These are phyloP conservation scores for Hirtodrosophila duncani DNA, from an alignment of 2,888 invertebrate species.

Conservation along the genomic window DNA sequence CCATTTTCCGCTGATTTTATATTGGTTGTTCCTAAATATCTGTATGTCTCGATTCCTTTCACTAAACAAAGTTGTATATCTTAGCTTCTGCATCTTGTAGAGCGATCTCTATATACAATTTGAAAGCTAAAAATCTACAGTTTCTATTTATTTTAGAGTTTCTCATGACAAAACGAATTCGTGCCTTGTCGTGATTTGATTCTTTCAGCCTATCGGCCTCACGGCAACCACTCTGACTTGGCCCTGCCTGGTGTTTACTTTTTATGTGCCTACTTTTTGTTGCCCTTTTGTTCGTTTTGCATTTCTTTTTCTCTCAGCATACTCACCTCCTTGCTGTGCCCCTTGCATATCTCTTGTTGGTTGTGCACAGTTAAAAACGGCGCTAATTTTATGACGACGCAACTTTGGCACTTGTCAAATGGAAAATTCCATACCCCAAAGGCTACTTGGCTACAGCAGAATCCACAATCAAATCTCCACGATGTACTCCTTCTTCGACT, in stretches of 20 bases:
- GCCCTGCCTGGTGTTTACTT: conserved; percentile 12
- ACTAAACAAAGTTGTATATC: too few species aligned
- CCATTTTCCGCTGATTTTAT: too few species aligned
- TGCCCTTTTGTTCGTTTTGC: conserved; percentile 21
- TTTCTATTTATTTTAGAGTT: too few species aligned
- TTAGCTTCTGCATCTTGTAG: too few species aligned
- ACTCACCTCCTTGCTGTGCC: background rate
- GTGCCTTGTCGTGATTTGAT: background rate
- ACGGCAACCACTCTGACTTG: background rate
- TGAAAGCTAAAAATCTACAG: too few species aligned
- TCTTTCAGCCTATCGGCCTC: conserved; percentile 17
- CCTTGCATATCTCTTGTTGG: conserved; percentile 23
- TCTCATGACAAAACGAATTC: too few species aligned
- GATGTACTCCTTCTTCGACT: conserved; percentile 2
- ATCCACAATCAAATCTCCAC: too few species aligned
- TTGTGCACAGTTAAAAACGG: conserved; percentile 41
- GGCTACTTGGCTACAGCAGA: conserved; percentile 24
- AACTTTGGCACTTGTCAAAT: conserved; percentile 59
- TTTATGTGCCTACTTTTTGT: conserved; percentile 25
- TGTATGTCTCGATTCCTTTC: too few species aligned
- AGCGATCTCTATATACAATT: too few species aligned
- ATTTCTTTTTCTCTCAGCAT: background rate
- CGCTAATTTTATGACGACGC: conserved; percentile 60
- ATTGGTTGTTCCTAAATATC: too few species aligned
- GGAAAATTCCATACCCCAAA: conserved; percentile 35